Percentiles rank a stretch among this genome's conserved stretches.
These are phyloP conservation scores for Centropus bengalensis DNA, from an alignment of 2,113 vertebrate genomes.

Conservation along the genomic window DNA sequence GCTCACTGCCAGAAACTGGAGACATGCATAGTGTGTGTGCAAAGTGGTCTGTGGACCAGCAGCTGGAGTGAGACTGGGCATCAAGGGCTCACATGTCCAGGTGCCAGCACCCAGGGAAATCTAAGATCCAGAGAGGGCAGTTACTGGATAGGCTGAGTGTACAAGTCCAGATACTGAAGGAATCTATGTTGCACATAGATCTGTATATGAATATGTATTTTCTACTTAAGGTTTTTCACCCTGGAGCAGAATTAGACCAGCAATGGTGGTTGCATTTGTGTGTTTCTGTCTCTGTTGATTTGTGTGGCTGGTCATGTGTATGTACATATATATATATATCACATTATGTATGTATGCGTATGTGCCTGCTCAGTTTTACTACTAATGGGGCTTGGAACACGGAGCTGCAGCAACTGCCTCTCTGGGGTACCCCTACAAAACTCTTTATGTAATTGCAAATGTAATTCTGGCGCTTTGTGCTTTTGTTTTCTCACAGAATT, in stretches of 20 bases:
- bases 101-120: neutral
- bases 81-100: neutral
- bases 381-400: neutral
- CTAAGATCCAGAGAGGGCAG: neutral
- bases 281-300: neutral
- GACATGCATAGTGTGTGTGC: neutral
- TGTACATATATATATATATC: neutral
- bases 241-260: neutral
- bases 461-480: neutral
- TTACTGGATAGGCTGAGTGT: neutral
- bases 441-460: neutral
- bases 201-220: neutral
- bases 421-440: neutral
- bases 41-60: neutral
- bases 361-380: neutral
- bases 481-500: neutral
- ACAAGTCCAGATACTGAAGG: neutral
- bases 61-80: neutral
- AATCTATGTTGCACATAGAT: neutral
- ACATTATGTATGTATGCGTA: fast-evolving
- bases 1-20: neutral
- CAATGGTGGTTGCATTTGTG: neutral
- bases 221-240: neutral
- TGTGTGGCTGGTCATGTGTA: neutral
- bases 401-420: neutral